These are phyloP conservation scores for Maylandia zebra DNA, from an alignment of 2,113 vertebrate genomes.

Conservation along the genomic window DNA sequence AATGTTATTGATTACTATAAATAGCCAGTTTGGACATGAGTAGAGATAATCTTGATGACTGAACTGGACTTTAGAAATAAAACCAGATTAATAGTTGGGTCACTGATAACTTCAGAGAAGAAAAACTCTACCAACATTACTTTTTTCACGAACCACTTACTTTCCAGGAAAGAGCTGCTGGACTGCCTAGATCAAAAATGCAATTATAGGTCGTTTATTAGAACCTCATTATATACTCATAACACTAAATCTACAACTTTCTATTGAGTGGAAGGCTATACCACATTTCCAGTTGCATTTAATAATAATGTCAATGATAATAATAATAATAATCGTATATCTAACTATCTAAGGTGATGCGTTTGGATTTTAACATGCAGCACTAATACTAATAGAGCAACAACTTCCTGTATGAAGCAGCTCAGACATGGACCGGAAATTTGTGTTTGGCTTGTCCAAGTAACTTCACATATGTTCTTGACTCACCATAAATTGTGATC, in stretches of 20 bases:
- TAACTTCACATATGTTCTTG: background rate
- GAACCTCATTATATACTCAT: background rate
- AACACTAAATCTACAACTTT: background rate
- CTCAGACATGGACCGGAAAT: background rate
- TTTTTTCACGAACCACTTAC: background rate
- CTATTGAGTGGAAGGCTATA: background rate
- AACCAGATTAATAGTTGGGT: background rate
- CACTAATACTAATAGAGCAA: background rate
- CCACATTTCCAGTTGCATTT: background rate
- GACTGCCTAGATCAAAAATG: background rate
- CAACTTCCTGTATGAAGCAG: background rate
- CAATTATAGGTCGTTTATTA: background rate
- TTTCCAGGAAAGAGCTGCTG: background rate
- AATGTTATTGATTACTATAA: background rate
- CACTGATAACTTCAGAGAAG: background rate
- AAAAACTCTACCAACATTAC: background rate
- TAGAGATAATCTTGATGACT: background rate
- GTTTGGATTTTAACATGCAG: background rate
- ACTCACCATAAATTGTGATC: background rate
- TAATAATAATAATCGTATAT: background rate
- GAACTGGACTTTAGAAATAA: background rate
- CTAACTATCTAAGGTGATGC: rapidly evolving
- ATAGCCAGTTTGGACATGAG: background rate
- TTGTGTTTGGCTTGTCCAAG: background rate
- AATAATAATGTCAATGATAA: background rate